Evolutionary conservation across 2,797 vertebrate genomes (phyloP).

Genomic region (Acropternis orthonyx): DNA sequence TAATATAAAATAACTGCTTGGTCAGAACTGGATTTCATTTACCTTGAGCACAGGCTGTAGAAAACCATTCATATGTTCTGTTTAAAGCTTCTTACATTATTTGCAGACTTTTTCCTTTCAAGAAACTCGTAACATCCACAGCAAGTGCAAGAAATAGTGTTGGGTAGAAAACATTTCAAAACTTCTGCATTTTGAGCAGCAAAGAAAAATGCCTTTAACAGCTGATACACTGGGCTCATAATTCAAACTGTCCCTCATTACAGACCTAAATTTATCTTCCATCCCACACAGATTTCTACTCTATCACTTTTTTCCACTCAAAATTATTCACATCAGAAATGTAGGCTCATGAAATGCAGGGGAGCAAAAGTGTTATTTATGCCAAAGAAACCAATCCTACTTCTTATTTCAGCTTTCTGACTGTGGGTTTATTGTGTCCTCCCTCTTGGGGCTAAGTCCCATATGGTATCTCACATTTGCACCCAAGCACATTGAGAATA

Average conservation of each 20-base stretch:
- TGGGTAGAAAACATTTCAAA: slow-evolving; percentile 14
- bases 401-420: slow-evolving; percentile 19
- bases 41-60: neutral
- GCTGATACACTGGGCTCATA: slow-evolving; percentile 10
- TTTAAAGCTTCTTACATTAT: neutral
- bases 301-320: slow-evolving; percentile 24
- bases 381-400: slow-evolving; percentile 15
- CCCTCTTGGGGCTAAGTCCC: slow-evolving; percentile 16
- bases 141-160: neutral
- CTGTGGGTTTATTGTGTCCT: slow-evolving; percentile 21
- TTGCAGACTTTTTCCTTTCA: neutral
- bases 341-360: slow-evolving; percentile 22
- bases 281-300: slow-evolving; percentile 38
- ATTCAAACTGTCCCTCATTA: slow-evolving; percentile 52
- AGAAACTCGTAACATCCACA: neutral
- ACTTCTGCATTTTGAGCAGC: slow-evolving; percentile 32
- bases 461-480: slow-evolving; percentile 48
- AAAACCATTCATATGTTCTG: neutral
- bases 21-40: neutral
- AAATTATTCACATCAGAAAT: slow-evolving; percentile 56
- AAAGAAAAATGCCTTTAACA: neutral
- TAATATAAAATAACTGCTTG: neutral
- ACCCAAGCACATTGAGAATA: slow-evolving; percentile 2
- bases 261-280: slow-evolving; percentile 59
- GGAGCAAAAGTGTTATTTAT: slow-evolving; percentile 49